A percentile compares a stretch with the other conserved stretches of the same genome.
These are phyloP conservation scores for Trogon melanurus DNA, from an alignment of 2,113 vertebrate genomes.

Conservation along the genomic window DNA sequence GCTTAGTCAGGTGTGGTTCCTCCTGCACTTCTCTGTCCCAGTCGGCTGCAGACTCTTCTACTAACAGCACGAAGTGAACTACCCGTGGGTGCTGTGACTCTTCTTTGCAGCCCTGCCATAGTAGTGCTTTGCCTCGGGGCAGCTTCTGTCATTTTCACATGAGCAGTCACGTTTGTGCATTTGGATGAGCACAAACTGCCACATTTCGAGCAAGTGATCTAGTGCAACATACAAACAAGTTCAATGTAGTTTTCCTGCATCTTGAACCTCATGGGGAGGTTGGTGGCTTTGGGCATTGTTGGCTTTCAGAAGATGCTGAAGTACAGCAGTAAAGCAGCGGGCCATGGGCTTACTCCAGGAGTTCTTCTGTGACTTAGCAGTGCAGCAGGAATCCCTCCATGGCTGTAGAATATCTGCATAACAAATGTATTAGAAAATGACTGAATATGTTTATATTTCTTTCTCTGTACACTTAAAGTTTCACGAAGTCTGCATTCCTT, in stretches of 20 bases:
- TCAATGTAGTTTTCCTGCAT: background rate
- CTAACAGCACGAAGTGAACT: no score
- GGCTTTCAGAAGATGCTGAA: background rate
- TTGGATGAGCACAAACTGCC: background rate
- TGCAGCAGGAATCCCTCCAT: background rate
- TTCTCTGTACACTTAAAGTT: background rate
- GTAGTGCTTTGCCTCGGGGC: background rate
- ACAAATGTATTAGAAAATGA: background rate
- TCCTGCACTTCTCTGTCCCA: background rate
- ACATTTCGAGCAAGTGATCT: background rate
- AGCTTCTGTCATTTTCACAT: background rate
- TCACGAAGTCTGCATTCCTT: background rate
- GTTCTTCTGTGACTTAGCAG: fast-evolving
- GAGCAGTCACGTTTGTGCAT: fast-evolving
- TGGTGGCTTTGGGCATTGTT: background rate
- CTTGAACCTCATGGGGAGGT: background rate
- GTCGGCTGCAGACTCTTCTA: background rate
- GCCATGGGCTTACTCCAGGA: background rate
- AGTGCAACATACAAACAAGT: background rate
- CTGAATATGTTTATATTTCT: background rate
- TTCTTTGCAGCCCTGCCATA: fast-evolving
- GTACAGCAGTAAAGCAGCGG: background rate
- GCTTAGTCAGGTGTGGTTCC: background rate
- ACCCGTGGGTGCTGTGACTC: fast-evolving
- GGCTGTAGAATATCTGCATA: background rate